Conservation (phyloP, 64 coral and sea anemone genomes). For the Orbicella faveolata region DNA sequence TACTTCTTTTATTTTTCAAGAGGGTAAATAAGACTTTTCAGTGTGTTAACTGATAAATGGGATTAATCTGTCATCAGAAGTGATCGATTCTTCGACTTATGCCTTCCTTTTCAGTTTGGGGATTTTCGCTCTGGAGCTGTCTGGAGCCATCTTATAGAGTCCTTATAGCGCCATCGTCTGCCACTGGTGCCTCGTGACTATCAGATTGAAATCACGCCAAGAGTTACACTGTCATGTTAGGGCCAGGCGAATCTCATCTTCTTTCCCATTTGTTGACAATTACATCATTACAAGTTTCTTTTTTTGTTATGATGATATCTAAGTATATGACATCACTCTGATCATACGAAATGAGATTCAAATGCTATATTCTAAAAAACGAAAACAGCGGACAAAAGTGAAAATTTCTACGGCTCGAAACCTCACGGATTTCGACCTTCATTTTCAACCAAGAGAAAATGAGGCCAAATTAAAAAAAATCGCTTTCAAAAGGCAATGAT, state of each 20-base stretch:
- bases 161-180: background rate
- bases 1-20: background rate
- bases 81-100: background rate
- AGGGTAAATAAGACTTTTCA: background rate
- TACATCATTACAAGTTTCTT: background rate
- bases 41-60: no score
- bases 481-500: no score
- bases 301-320: background rate
- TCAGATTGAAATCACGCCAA: background rate
- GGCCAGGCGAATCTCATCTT: background rate
- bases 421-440: background rate
- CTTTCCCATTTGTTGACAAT: background rate
- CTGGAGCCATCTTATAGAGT: background rate
- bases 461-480: no score
- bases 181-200: background rate
- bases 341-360: background rate
- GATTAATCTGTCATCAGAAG: no score
- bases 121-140: background rate
- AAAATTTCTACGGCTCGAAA: background rate
- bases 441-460: background rate
- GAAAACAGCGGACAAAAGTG: background rate
- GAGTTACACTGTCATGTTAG: background rate
- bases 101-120: background rate
- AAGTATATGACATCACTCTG: background rate
- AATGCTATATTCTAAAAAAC: no score